phyloP scores from a whole-genome alignment of 1,140 invertebrate species.

The Leptonema lineaticorne region DNA sequence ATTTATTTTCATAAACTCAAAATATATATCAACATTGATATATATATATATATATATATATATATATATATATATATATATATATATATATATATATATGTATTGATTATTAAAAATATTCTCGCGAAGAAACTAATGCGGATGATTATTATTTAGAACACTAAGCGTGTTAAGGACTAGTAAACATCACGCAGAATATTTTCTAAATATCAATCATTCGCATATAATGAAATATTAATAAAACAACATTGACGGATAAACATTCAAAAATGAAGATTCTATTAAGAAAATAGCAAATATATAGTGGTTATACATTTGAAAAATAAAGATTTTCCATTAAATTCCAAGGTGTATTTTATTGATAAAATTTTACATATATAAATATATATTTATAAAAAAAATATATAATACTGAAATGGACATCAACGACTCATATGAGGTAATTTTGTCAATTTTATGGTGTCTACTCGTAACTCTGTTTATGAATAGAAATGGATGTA shows the following conservation, averaged over 20 bases:
- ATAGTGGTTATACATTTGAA: background rate
- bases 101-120: background rate
- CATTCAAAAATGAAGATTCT: background rate
- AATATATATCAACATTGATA: background rate
- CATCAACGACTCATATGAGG: conserved; percentile 32
- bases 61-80: background rate
- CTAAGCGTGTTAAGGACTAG: too few relatives aligned
- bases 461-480: conserved; percentile 43
- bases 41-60: background rate
- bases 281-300: background rate
- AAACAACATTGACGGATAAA: too few relatives aligned
- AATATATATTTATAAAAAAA: conserved; percentile 19
- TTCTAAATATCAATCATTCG: too few relatives aligned
- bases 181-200: too few relatives aligned
- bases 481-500: conserved; percentile 40
- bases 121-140: too few relatives aligned
- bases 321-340: background rate
- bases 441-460: conserved; percentile 41
- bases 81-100: background rate
- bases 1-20: too few relatives aligned
- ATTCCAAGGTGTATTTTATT: background rate
- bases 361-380: too few relatives aligned
- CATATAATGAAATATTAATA: too few relatives aligned
- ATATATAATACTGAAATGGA: conserved; percentile 34
- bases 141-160: too few relatives aligned